Percentiles rank a stretch among this genome's conserved stretches.
These are phyloP conservation scores for Kradibia gibbosae DNA, from an alignment of 1,140 invertebrate species.

Conservation along the genomic window DNA sequence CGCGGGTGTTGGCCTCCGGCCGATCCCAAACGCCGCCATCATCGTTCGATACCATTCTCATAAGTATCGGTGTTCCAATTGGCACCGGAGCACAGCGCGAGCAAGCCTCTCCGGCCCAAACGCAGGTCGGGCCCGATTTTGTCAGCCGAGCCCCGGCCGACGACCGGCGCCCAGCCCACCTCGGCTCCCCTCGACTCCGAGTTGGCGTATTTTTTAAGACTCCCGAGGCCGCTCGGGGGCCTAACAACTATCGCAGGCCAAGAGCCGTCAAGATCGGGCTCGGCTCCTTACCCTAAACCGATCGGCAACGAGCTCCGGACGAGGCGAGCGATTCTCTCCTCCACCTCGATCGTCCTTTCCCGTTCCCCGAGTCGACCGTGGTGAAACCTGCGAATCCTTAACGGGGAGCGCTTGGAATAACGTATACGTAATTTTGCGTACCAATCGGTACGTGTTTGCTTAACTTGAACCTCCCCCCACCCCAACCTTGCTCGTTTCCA, in stretches of 20 bases:
- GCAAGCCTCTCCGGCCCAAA: no score
- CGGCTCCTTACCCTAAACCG: neutral
- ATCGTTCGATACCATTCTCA: slow-evolving; percentile 4
- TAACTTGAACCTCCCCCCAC: no score
- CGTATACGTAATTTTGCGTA: slow-evolving; percentile 51
- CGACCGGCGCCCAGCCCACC: neutral
- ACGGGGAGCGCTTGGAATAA: slow-evolving; percentile 27
- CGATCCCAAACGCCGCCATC: neutral
- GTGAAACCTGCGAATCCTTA: slow-evolving; percentile 25
- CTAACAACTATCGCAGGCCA: no score
- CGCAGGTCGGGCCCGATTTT: no score
- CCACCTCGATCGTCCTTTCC: slow-evolving; percentile 30
- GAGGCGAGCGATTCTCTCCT: neutral
- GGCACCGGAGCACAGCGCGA: no score
- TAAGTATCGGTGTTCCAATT: neutral
- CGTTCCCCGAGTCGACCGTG: no score
- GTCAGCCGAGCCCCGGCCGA: no score
- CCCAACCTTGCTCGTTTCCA: no score
- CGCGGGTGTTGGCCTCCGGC: neutral
- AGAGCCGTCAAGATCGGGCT: neutral
- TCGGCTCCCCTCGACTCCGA: neutral
- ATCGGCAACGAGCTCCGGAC: neutral
- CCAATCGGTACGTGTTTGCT: no score
- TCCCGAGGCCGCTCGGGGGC: neutral
- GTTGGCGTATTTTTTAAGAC: neutral